Base-by-base conservation (phyloP, 2,113 vertebrate species). In the Circaetus cinerascens region DNA sequence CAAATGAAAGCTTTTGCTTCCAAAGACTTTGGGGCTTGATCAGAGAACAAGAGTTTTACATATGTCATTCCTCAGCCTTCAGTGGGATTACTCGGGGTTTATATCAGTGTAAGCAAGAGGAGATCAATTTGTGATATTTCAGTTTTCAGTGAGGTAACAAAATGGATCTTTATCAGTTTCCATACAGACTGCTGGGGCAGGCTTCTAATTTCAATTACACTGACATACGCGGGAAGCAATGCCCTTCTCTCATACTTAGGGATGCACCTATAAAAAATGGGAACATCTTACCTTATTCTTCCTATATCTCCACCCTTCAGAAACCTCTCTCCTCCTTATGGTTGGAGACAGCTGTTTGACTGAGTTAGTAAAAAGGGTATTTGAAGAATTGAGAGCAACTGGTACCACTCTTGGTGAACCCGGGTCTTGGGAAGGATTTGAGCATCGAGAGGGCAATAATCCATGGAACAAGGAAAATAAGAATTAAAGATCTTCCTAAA, bases 161-260 rank as follows among this genome's bases (percentile, higher is more conserved):
- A 89, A 91, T 11, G 38, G 46, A 92, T 92, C 63, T 92, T 93
- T 62, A 91, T 76, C 73, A 50, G n/a, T 79, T 95, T 89, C 63
- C 63, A 64, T 21, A 29, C 12, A 57, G 76, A 59, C 32, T 82
- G 43, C 23, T 76, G 45, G 80, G 64, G 22, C 48, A 73, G 57
- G 36, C 72, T 41, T 87, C 69, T 91, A 56, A 87, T 88, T 91
- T 73, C 59, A 82, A 20, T 89, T 72, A 72, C 86, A 78, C 7
- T 2, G 1, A 78, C 17, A 48, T 13, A 22, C 2, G 10, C 1
- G 1, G 55, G 45, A 81, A 90, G 73, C 32, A 93, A 69, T 20
- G 45, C 4, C 57, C 45, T 82, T 87, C 53, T 72, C 43, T 57
- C 5, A 1, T 41, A 46, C 22, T 21, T 79, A 68, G 75, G 45